phyloP scores from a whole-genome alignment of 2,113 vertebrate species.

The Mesoclemmys tuberculata region DNA sequence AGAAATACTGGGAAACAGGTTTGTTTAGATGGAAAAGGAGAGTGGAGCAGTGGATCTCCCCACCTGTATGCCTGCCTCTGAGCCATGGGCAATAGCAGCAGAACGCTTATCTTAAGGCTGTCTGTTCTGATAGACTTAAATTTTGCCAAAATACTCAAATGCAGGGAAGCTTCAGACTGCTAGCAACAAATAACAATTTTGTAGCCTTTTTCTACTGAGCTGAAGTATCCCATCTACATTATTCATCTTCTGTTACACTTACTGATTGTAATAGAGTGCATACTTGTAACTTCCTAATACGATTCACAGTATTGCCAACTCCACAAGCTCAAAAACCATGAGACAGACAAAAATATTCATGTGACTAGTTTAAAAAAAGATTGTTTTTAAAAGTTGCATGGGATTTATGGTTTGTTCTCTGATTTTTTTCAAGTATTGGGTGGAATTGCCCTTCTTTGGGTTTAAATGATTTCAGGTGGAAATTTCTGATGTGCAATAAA shows the following conservation, averaged over 20 bases:
- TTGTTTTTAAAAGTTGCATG: background rate
- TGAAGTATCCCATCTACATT: background rate
- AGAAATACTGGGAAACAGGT: background rate
- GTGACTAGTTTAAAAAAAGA: background rate
- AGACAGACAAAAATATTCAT: background rate
- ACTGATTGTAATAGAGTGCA: background rate
- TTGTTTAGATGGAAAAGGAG: background rate
- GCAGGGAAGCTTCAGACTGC: background rate
- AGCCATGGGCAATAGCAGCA: background rate
- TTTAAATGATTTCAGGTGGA: background rate
- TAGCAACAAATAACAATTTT: background rate
- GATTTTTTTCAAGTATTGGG: background rate
- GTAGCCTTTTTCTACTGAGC: background rate
- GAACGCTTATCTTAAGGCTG: background rate
- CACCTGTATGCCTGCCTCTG: background rate
- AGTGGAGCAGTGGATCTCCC: background rate
- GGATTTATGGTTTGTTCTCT: background rate
- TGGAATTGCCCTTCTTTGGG: background rate
- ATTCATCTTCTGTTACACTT: background rate
- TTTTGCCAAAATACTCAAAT: background rate
- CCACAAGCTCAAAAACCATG: background rate
- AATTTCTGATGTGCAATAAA: background rate
- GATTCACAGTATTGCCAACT: background rate
- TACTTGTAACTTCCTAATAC: background rate
- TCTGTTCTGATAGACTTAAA: background rate